phyloP scores from a whole-genome alignment of 2,888 invertebrate species.

The Bellardia bayeri region DNA sequence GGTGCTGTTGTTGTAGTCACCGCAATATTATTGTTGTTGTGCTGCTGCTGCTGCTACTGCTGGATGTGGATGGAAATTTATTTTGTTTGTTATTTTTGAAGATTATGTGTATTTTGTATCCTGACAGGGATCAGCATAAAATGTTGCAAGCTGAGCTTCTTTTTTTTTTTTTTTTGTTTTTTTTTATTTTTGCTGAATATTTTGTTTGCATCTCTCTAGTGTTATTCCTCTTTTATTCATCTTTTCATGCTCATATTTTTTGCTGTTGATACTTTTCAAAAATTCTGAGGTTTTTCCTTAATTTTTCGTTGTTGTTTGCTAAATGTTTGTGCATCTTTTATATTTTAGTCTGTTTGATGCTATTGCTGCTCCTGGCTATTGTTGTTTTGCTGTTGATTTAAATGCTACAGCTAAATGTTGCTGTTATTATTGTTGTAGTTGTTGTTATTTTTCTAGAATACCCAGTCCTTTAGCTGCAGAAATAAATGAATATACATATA shows the following conservation, averaged over 20 bases:
- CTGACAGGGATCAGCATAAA: conserved; percentile 84
- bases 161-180: background rate
- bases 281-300: conserved; percentile 72
- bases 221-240: conserved; percentile 68
- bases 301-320: conserved; percentile 53
- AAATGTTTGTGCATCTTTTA: conserved; percentile 41
- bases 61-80: conserved; percentile 76
- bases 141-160: conserved; percentile 83
- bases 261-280: conserved; percentile 71
- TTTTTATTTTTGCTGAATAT: conserved; percentile 4
- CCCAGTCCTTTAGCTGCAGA: conserved; percentile 14
- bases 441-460: conserved; percentile 9
- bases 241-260: conserved; percentile 69
- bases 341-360: conserved; percentile 63
- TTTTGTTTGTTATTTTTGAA: conserved; percentile 83
- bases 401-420: conserved; percentile 65
- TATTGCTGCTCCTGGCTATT: conserved; percentile 64
- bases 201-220: conserved; percentile 59
- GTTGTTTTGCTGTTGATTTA: conserved; percentile 65
- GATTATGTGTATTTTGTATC: conserved; percentile 84
- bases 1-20: conserved; percentile 45
- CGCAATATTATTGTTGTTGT: conserved; percentile 55
- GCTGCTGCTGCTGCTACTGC: conserved; percentile 41
- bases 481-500: background rate
- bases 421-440: conserved; percentile 41